Conservation (phyloP, 2,797 vertebrate species). For the Thaleichthys pacificus region DNA sequence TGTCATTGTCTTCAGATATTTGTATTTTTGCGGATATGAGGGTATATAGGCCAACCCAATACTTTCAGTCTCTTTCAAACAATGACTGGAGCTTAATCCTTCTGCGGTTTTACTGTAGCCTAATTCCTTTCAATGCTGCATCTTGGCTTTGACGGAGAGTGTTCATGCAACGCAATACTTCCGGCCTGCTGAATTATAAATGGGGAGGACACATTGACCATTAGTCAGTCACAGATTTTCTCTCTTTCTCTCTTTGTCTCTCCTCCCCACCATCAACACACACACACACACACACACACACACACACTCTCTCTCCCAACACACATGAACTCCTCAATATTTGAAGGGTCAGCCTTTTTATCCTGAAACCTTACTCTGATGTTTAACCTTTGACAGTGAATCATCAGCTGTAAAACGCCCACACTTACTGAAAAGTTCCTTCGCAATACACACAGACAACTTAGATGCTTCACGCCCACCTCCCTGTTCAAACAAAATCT, state of each 20-base stretch:
- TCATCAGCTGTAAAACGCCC: slow-evolving; percentile 10
- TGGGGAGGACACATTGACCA: slow-evolving; percentile 56
- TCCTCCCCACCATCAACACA: neutral
- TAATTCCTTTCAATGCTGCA: neutral
- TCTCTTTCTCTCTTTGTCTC: slow-evolving; percentile 20
- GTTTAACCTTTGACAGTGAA: slow-evolving; percentile 13
- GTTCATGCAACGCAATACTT: slow-evolving; percentile 66
- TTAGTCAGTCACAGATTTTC: slow-evolving; percentile 33
- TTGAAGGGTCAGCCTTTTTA: slow-evolving; percentile 39
- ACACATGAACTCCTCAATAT: slow-evolving; percentile 12
- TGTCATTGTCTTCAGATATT: neutral
- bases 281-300: slow-evolving; percentile 1
- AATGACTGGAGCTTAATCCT: neutral
- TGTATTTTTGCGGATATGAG: neutral
- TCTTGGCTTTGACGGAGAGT: slow-evolving; percentile 11
- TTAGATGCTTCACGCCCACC: neutral
- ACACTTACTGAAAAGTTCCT: neutral
- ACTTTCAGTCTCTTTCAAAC: neutral
- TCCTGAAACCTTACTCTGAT: slow-evolving; percentile 30
- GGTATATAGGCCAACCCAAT: neutral
- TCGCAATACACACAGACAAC: neutral
- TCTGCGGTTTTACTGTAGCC: neutral
- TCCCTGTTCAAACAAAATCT: neutral
- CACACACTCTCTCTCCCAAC: neutral
- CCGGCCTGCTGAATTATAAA: slow-evolving; percentile 75